Conservation (phyloP, 2,888 invertebrate genomes). For the Rhimphoctona megacephalus region DNA sequence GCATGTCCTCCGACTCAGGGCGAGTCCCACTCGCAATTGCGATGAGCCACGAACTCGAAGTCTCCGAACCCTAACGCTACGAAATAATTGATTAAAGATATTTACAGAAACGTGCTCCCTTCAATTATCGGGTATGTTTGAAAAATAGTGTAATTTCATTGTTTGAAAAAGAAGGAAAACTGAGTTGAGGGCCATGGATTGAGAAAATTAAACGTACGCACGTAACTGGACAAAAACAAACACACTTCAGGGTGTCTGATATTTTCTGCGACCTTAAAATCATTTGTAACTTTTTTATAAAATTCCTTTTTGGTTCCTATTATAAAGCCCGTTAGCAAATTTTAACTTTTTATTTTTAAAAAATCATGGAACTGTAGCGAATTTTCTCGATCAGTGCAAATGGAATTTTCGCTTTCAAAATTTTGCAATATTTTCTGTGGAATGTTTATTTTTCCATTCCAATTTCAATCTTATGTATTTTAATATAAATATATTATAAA, state of each 20-base stretch:
- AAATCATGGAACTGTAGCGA: neutral
- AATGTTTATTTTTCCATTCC: neutral
- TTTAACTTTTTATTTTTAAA: neutral
- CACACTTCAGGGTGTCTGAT: conserved; percentile 4
- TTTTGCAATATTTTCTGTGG: neutral
- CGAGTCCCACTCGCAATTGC: conserved; percentile 68
- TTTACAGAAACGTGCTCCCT: conserved; percentile 61
- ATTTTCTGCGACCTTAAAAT: neutral
- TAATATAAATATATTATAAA: neutral
- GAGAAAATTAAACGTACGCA: neutral
- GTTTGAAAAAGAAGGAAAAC: neutral
- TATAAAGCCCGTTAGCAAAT: neutral
- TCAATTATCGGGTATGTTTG: neutral
- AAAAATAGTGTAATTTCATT: neutral
- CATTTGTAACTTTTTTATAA: neutral
- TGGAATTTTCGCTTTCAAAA: neutral
- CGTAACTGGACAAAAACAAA: conserved; percentile 28
- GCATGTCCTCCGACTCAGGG: conserved; percentile 82
- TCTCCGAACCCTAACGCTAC: conserved; percentile 59
- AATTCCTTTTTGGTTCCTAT: no score
- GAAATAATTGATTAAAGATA: conserved; percentile 44
- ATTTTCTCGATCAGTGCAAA: neutral
- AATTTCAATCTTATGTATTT: neutral
- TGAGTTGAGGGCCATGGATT: no score
- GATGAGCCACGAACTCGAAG: conserved; percentile 67